These are phyloP conservation scores for Drosophila takahashii DNA, from an alignment of 1,140 invertebrate species.

Conservation along the genomic window DNA sequence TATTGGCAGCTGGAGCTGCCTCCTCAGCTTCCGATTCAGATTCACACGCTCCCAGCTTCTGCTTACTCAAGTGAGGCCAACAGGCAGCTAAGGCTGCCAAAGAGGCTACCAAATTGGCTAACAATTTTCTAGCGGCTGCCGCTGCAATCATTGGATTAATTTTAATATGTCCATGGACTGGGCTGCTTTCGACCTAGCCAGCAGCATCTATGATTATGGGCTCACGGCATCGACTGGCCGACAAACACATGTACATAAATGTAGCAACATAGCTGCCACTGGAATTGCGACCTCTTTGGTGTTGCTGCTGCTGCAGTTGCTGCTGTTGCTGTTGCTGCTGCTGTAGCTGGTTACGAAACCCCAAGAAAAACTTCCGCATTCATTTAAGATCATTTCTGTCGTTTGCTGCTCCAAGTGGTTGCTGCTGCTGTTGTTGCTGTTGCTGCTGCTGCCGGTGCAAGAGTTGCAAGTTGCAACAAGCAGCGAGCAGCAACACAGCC, in stretches of 20 bases:
- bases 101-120: conserved; percentile 68
- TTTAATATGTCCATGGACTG: conserved; percentile 81
- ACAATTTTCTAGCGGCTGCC: conserved; percentile 68
- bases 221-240: conserved; percentile 72
- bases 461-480: conserved; percentile 66
- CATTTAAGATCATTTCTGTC: conserved; percentile 85
- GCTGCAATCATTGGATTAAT: conserved; percentile 82
- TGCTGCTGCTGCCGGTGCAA: conserved; percentile 69
- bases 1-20: conserved; percentile 57
- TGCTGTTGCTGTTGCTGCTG: conserved; percentile 34
- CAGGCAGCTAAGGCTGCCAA: conserved; percentile 4
- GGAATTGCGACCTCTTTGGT: conserved; percentile 83
- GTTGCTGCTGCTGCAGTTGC: conserved; percentile 31
- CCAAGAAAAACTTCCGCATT: conserved; percentile 84
- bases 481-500: conserved; percentile 41
- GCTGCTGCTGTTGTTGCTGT: conserved; percentile 56
- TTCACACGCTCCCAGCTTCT: conserved; percentile 36
- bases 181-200: conserved; percentile 66
- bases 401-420: conserved; percentile 76
- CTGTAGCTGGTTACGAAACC: conserved; percentile 84
- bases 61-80: conserved; percentile 55
- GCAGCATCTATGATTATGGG: conserved; percentile 80
- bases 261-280: conserved; percentile 80
- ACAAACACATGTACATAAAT: conserved; percentile 67
- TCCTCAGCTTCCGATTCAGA: conserved; percentile 26